Evolutionary conservation across 1,140 invertebrate genomes (phyloP).

Genomic region (Colletes gigas): DNA sequence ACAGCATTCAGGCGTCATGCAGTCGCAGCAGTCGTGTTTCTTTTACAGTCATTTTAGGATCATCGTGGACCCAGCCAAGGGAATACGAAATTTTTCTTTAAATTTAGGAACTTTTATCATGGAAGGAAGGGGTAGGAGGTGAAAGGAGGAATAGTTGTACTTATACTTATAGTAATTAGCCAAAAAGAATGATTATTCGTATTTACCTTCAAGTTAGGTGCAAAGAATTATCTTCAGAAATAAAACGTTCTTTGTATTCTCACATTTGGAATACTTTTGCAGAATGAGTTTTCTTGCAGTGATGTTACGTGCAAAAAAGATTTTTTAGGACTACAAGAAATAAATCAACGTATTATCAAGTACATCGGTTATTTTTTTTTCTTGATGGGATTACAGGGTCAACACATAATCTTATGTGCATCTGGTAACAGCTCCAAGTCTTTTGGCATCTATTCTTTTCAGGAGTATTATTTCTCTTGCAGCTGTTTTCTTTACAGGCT

Average conservation of each 20-base stretch:
- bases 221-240: conserved; percentile 13
- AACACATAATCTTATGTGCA: conserved; percentile 70
- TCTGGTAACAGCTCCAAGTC: conserved; percentile 71
- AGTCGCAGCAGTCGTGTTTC: conserved; percentile 68
- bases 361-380: conserved; percentile 58
- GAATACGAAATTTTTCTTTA: conserved; percentile 60
- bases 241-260: conserved; percentile 30
- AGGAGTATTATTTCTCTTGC: conserved; percentile 76
- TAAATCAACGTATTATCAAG: conserved; percentile 54
- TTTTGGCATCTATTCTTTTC: conserved; percentile 65
- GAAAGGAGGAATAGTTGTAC: conserved; percentile 53
- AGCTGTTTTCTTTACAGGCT: conserved; percentile 81
- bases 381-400: conserved; percentile 71
- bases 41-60: conserved; percentile 80
- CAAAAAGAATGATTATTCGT: conserved; percentile 25
- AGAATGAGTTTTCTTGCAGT: conserved; percentile 44
- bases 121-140: conserved; percentile 34
- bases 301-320: conserved; percentile 43
- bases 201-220: conserved; percentile 23
- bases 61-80: conserved; percentile 75
- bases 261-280: conserved; percentile 50
- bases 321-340: conserved; percentile 70
- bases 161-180: conserved; percentile 22
- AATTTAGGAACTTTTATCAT: conserved; percentile 65
- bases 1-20: conserved; percentile 74